Percentiles rank a stretch among this genome's conserved stretches.
phyloP scores from a whole-genome alignment of 2,888 invertebrate genomes.

The Adineta ricciae region DNA sequence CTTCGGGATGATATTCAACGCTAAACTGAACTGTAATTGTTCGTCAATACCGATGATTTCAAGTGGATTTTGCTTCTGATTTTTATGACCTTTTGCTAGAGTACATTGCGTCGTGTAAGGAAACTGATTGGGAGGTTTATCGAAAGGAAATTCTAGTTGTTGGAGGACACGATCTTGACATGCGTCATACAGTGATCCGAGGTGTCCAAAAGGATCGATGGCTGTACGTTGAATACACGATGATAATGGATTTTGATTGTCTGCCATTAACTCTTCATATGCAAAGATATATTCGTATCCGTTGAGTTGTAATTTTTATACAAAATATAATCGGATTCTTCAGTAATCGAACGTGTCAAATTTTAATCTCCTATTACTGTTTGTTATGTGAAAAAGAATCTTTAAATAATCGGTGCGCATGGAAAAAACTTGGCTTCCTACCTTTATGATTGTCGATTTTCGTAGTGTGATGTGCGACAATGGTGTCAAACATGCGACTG shows the following conservation, averaged over 20 bases:
- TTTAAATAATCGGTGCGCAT: too few relatives aligned
- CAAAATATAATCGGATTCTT: too few relatives aligned
- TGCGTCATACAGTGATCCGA: background rate
- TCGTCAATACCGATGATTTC: background rate
- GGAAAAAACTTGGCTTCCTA: background rate
- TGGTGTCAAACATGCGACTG: background rate
- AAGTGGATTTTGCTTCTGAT: background rate
- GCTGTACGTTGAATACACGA: background rate
- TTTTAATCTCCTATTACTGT: too few relatives aligned
- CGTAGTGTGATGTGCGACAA: background rate
- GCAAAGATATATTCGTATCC: too few relatives aligned
- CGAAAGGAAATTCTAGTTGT: background rate
- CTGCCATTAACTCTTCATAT: too few relatives aligned
- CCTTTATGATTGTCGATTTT: background rate
- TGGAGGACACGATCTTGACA: background rate
- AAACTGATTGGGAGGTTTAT: background rate
- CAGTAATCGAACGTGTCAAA: too few relatives aligned
- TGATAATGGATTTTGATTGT: background rate
- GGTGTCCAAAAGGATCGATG: background rate
- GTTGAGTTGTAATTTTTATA: too few relatives aligned
- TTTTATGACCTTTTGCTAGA: background rate
- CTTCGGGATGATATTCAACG: background rate
- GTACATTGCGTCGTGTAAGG: background rate
- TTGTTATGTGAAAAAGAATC: too few relatives aligned
- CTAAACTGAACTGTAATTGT: background rate